These are phyloP conservation scores for Terebella lapidaria DNA, from an alignment of 2,888 invertebrate genomes.

Conservation along the genomic window DNA sequence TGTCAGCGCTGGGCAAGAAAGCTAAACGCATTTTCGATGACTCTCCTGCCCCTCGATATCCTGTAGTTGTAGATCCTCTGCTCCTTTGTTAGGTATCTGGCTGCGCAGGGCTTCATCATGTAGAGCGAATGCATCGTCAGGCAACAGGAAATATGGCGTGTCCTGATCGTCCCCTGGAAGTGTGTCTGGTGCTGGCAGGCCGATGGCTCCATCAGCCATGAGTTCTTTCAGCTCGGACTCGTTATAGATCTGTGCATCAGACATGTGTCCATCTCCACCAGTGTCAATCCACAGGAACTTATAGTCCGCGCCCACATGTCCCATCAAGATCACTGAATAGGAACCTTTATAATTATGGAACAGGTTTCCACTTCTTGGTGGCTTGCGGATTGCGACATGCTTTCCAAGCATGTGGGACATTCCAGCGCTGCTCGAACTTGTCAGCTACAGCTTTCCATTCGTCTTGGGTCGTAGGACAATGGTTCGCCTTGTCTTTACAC, in stretches of 20 bases:
- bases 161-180: not conserved
- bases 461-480: not conserved
- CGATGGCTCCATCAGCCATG: not conserved
- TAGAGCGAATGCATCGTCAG: not conserved
- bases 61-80: too few relatives aligned
- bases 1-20: too few relatives aligned
- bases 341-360: not conserved
- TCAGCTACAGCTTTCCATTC: not conserved
- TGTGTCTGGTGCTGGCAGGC: not conserved
- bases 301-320: not conserved
- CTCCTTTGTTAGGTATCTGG: not conserved
- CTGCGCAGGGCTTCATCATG: not conserved
- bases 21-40: too few relatives aligned
- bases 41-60: too few relatives aligned
- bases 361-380: not conserved
- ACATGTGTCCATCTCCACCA: slow-evolving; percentile 1
- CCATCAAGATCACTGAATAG: not conserved
- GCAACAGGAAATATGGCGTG: not conserved
- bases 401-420: not conserved
- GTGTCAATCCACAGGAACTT: not conserved
- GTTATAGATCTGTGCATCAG: not conserved
- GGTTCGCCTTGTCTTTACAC: too few relatives aligned
- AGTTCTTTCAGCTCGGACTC: not conserved
- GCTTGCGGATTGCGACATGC: not conserved
- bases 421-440: not conserved